Evolutionary conservation across 2,888 invertebrate species (phyloP), one percentile per base, ranked within the genome.

Genomic region (Antheraea assamensis): DNA sequence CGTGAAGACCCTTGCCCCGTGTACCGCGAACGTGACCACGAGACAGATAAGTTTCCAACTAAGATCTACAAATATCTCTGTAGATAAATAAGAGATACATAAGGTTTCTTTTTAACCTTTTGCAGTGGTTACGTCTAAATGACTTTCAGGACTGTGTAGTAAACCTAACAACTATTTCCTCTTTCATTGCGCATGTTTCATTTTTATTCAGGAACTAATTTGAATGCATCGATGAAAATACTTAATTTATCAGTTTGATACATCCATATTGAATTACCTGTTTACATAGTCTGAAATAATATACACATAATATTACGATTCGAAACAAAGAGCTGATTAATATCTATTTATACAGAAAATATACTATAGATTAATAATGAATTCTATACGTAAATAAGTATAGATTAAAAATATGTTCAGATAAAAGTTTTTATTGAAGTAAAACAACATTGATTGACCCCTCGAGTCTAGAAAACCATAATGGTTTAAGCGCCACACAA

Each of bases 21-120:
- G 78, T 79, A 81, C 78, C 80, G 78, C 81, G 75, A 76, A 77
- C 74, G 77, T 73, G 78, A 77, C 79, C 76, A 76, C 77, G 78
- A 74, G 68, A 75, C 75, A 83, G 82, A 86, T 86, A 86, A 83
- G 83, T 83, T 86, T 87, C 85, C 83, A 70, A 61, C 58, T 47
- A 70, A 73, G 58, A 42, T 55, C 42, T 55, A 73, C 55, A 47
- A 58, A 58, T 70, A 58, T 27, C 4, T 21, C 30, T 5, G 2
- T n/a, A 19, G 21, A 31, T 27, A n/a, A 7, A 21, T 58, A 8
- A 21, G 17, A 52, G 21, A 21, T 52, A 52, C 21, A 21, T 8
- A 8, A 3, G 24, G 58, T 13, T 24, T 24, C 24, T 35, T 55
- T 70, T 70, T 47, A 70, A 30, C 15, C 35, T 58, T 70, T 73